phyloP scores from a whole-genome alignment of 2,797 vertebrate species.

The Melanotaenia parkinsoni region DNA sequence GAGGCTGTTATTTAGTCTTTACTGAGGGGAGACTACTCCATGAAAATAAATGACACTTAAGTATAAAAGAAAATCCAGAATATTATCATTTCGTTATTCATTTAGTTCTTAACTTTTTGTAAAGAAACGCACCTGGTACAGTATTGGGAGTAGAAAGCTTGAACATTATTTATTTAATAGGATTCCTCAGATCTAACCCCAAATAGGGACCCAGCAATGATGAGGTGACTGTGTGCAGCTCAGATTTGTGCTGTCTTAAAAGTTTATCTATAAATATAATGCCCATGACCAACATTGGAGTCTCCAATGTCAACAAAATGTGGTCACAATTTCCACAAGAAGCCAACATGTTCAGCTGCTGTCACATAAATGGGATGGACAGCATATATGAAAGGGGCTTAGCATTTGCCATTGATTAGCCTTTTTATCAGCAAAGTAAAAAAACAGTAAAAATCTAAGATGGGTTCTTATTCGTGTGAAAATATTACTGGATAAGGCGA shows the following conservation, averaged over 20 bases:
- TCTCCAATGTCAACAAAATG: background rate
- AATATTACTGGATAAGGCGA: slow-evolving; percentile 2
- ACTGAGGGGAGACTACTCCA: no score
- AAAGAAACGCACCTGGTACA: no score
- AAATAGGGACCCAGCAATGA: background rate
- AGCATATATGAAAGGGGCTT: background rate
- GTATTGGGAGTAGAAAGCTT: background rate
- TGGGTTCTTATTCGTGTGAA: slow-evolving; percentile 12
- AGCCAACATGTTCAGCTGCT: background rate
- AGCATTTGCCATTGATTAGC: background rate
- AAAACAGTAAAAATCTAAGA: background rate
- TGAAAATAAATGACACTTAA: no score
- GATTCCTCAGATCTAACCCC: background rate
- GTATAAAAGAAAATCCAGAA: no score
- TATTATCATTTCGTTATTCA: no score
- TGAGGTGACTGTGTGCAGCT: background rate
- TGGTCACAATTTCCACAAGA: background rate
- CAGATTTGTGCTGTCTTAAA: background rate
- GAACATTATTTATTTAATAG: background rate
- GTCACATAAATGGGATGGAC: background rate
- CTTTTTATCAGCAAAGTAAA: background rate
- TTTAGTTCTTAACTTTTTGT: no score
- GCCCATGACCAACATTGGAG: background rate
- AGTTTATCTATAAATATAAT: background rate
- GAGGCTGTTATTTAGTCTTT: no score